Percentiles rank a stretch among this genome's conserved stretches.
phyloP scores from a whole-genome alignment of 2,888 invertebrate genomes.

The Dendrolimus pini region DNA sequence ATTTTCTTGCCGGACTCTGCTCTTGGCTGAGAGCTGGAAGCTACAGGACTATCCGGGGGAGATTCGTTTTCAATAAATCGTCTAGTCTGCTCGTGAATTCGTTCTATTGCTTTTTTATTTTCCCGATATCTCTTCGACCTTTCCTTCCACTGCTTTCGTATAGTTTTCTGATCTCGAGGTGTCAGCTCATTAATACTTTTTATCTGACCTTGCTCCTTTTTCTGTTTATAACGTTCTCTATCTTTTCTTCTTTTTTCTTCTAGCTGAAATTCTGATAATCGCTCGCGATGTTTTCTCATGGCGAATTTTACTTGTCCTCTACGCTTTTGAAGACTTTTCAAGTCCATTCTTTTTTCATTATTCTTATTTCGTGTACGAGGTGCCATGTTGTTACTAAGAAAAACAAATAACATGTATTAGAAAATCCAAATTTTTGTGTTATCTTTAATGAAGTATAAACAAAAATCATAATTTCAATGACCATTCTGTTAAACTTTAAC shows the following conservation, averaged over 20 bases:
- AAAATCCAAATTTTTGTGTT: too few species aligned
- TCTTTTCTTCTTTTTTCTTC: slow-evolving; percentile 1
- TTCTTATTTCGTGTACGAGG: too few species aligned
- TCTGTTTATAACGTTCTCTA: neutral
- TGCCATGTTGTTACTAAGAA: too few species aligned
- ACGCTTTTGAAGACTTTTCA: too few species aligned
- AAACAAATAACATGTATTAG: too few species aligned
- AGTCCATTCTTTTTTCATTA: too few species aligned
- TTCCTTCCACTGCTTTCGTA: neutral
- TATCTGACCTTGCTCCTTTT: neutral
- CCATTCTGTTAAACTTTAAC: too few species aligned
- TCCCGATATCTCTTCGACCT: neutral
- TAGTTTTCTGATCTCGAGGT: neutral
- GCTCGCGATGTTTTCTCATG: too few species aligned
- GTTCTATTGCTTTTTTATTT: neutral
- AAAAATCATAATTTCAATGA: too few species aligned
- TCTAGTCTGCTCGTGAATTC: neutral
- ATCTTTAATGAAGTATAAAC: too few species aligned
- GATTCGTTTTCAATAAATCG: neutral
- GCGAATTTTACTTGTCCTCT: too few species aligned
- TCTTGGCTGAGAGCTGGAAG: neutral
- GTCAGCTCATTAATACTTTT: neutral
- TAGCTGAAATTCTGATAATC: too few species aligned
- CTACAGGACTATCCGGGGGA: neutral
- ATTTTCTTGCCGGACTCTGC: neutral